phyloP scores from a whole-genome alignment of 2,797 vertebrate genomes.

The Tokudaia muenninki region DNA sequence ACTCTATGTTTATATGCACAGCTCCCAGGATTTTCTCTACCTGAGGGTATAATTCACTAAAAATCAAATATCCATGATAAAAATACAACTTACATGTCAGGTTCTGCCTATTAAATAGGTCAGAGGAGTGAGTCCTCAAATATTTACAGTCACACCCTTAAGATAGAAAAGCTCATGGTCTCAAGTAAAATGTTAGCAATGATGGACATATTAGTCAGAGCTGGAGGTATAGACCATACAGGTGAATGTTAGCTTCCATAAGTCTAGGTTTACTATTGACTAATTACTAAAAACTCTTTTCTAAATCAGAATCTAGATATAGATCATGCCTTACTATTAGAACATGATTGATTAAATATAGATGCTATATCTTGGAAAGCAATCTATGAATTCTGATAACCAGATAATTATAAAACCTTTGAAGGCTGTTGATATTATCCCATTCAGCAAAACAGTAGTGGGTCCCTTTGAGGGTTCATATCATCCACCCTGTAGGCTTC shows the following conservation, averaged over 20 bases:
- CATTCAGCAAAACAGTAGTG: neutral
- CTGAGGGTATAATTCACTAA: neutral
- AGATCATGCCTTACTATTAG: too few relatives aligned
- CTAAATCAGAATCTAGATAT: too few relatives aligned
- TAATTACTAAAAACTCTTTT: too few relatives aligned
- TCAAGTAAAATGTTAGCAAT: too few relatives aligned
- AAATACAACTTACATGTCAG: neutral
- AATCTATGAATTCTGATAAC: neutral
- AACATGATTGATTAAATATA: slow-evolving; percentile 9
- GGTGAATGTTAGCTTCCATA: too few relatives aligned
- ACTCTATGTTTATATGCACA: neutral
- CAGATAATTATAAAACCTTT: neutral
- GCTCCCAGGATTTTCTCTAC: neutral
- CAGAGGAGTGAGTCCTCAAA: neutral
- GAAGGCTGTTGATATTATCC: neutral
- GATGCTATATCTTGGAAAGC: slow-evolving; percentile 23
- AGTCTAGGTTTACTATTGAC: too few relatives aligned
- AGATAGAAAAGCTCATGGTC: neutral
- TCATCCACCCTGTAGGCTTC: rapidly evolving
- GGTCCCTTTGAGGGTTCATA: too few relatives aligned
- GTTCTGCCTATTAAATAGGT: neutral
- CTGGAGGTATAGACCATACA: too few relatives aligned
- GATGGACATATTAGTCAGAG: too few relatives aligned
- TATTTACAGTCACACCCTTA: neutral
- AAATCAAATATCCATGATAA: slow-evolving; percentile 11